Evolutionary conservation across 2,888 invertebrate species (phyloP), one percentile per base, ranked within the genome.

Genomic region (Antheraea yamamai): DNA sequence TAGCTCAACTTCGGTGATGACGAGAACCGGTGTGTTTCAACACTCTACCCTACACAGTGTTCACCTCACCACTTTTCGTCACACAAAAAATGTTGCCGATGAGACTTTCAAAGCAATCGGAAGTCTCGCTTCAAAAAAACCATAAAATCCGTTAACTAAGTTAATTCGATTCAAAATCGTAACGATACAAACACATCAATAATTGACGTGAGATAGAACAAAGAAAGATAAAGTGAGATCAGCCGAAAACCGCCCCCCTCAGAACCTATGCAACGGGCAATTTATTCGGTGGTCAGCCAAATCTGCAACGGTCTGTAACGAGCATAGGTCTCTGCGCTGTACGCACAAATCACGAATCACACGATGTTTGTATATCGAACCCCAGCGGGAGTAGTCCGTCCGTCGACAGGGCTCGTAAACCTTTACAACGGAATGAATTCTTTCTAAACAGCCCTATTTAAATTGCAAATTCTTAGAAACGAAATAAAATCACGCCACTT

Each of bases 331-430:
- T 66, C 30, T 35, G 66, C n/a, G 68, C 39, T 47, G 55, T 58
- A 35, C 35, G 66, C 75, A 74, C 75, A 75, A 76, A 76, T 76
- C 75, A 76, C 76, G 47, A 47, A 47, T 47, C 47, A 47, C 47
- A 47, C 47, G 75, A 70, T 76, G 75, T 75, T 76, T 76, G 74
- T 74, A 64, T 76, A 26, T 20, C 75, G 18, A 70, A 52, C 72
- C 73, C 76, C 47, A 18, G 52, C 73, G 76, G 76, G 73, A 70
- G 30, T 61, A n/a, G 58, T n/a, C 26, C 20, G 30, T 30, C 26
- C 30, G 64, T 30, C 16, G 64, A 26, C 64, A 66, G 64, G 64
- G 64, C 30, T 66, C 30, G 30, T 66, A 66, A 66, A 66, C 64
- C 26, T 66, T 64, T 64, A 66, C 26, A 66, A 30, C 26, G 16